Conservation (phyloP, 2,888 invertebrate genomes). For the Thumatha senex region DNA sequence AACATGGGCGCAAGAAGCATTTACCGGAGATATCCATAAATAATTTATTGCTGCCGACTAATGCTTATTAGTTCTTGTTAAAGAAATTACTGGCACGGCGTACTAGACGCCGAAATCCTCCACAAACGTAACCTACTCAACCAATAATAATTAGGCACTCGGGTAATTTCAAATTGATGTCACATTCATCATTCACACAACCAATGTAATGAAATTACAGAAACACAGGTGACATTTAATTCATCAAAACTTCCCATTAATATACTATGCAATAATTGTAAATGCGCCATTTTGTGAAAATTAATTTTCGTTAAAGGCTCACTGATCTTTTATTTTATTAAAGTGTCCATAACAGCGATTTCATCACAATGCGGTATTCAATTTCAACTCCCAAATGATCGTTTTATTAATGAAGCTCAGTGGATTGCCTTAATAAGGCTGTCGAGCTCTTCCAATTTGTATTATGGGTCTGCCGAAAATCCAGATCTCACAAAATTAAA, state of each 20-base stretch:
- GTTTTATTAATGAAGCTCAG: constrained; percentile 29
- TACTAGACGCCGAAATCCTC: constrained; percentile 16
- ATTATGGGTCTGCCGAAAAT: constrained; percentile 5
- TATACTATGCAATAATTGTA: constrained; percentile 23
- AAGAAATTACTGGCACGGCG: constrained; percentile 16
- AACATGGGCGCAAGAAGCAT: constrained; percentile 26
- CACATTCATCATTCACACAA: constrained; percentile 26
- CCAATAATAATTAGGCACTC: constrained; percentile 18
- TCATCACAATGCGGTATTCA: constrained; percentile 10
- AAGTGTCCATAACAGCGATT: constrained; percentile 19
- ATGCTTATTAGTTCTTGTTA: constrained; percentile 21
- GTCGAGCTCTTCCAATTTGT: constrained; percentile 28
- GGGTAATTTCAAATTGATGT: not conserved
- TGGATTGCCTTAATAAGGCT: constrained; percentile 39
- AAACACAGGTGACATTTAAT: constrained; percentile 44
- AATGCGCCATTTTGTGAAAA: constrained; percentile 17
- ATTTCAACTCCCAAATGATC: constrained; percentile 17
- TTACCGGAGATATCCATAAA: constrained; percentile 35
- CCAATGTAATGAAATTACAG: constrained; percentile 31
- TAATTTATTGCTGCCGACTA: constrained; percentile 34
- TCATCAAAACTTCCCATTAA: constrained; percentile 43
- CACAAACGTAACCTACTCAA: constrained; percentile 17
- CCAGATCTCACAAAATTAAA: constrained; percentile 24
- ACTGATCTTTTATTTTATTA: constrained; percentile 19
- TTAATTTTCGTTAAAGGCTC: constrained; percentile 13